These are phyloP conservation scores for Mongoloraphidia duomilia DNA, from an alignment of 2,888 invertebrate genomes.

Conservation along the genomic window DNA sequence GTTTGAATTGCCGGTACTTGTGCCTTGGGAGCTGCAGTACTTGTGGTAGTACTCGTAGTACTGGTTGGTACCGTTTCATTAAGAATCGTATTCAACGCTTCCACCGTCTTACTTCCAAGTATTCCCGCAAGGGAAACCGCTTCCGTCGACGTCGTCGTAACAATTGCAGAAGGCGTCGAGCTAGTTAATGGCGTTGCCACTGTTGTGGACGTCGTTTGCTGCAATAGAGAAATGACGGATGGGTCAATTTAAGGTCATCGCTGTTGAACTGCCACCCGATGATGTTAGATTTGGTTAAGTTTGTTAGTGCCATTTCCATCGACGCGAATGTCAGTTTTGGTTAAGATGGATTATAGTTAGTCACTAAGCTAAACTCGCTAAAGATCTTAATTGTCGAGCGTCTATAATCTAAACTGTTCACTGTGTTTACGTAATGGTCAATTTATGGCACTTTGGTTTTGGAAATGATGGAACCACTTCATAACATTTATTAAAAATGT, in stretches of 20 bases:
- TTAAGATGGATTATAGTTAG: too few species aligned
- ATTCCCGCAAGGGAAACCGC: constrained; percentile 30
- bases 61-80: constrained; percentile 32
- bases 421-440: too few species aligned
- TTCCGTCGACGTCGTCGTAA: neutral
- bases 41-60: constrained; percentile 41
- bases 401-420: too few species aligned
- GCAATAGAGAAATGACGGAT: too few species aligned
- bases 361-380: too few species aligned
- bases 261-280: too few species aligned
- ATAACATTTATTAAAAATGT: too few species aligned
- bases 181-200: neutral
- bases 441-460: too few species aligned
- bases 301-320: neutral
- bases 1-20: constrained; percentile 30
- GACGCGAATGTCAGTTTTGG: too few species aligned
- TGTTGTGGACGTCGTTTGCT: neutral
- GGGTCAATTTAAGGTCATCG: too few species aligned
- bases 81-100: constrained; percentile 41
- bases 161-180: neutral
- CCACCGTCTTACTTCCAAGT: constrained; percentile 44
- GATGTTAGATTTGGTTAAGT: neutral
- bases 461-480: too few species aligned
- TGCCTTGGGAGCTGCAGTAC: constrained; percentile 38
- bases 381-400: too few species aligned